phyloP scores from a whole-genome alignment of 2,797 vertebrate genomes.

The Phataginus tricuspis region DNA sequence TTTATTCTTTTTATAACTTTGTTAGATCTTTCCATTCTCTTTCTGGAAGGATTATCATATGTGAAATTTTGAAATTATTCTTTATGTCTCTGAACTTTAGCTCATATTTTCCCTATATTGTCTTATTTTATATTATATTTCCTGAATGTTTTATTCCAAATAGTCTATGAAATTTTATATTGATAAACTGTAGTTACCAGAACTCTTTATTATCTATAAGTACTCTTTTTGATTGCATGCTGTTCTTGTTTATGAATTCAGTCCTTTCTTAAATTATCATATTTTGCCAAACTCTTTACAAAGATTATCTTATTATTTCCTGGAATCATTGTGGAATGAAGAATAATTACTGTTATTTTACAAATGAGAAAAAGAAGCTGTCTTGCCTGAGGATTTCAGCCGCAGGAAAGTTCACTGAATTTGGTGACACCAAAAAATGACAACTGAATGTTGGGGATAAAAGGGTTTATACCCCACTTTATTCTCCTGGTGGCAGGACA shows the following conservation, averaged over 20 bases:
- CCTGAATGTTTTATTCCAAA: background rate
- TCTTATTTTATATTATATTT: background rate
- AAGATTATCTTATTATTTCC: background rate
- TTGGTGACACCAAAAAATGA: no score
- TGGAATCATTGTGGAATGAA: background rate
- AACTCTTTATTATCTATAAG: background rate
- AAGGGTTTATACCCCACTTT: no score
- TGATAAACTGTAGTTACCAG: background rate
- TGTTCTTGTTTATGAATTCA: background rate
- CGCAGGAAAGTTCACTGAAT: no score
- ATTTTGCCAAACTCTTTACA: background rate
- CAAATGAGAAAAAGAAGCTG: background rate
- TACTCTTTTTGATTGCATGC: background rate
- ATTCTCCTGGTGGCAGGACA: no score
- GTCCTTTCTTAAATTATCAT: slow-evolving; percentile 28
- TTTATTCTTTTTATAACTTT: slow-evolving; percentile 7
- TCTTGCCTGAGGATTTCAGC: no score
- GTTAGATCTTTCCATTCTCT: background rate
- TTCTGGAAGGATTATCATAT: background rate
- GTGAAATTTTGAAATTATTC: background rate
- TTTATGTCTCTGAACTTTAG: background rate
- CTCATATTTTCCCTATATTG: background rate
- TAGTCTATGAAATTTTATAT: background rate
- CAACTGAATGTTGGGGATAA: no score
- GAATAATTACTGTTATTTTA: background rate